Evolutionary conservation across 2,797 vertebrate genomes (phyloP), one percentile per base, ranked within the genome.

Genomic region (Periophthalmus magnuspinnatus): DNA sequence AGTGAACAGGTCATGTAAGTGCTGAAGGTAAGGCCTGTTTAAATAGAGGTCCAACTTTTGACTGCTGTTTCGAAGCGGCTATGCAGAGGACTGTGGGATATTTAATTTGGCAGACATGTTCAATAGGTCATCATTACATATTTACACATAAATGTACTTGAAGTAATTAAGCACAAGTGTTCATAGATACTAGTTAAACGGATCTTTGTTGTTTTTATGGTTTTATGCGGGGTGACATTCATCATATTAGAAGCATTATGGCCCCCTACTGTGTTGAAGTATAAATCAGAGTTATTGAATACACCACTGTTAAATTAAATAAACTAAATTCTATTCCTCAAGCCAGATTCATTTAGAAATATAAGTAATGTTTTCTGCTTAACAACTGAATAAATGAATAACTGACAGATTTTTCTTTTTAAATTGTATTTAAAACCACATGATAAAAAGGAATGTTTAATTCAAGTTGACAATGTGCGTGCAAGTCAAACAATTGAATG

Each of bases 1-100:
- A 16, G 54, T 55, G 67, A 65, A n/a, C 1, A 45, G 24, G 47
- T 38, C 41, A 70, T 68, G 74, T 71, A 73, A 78, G 32, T 58
- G 48, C 22, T 14, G 34, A 71, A 69, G 67, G 52, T 71, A 65
- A 75, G 55, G 59, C 9, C 69, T 57, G 69, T 74, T 52, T 58
- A 52, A 72, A 67, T 17, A n/a, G 17, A 6, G 16, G 2, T 34
- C 32, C 0, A 36, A 33, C 17, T n/a, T 32, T 58, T 60, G 32
- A 60, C 57, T 22, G 3, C 19, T 11, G 52, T 5, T 55, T 4
- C 4, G 6, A 22, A 55, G 52, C 7, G 55, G 11, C 9, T 11
- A 28, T 28, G 1, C 28, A 28, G 28, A 1, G 28, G 50, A 52
- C n/a, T 21, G 4, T 45, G 38, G 38, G 11, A 13, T 41, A 41